Conservation (phyloP, 2,888 invertebrate genomes). For the Cordilura impudica region DNA sequence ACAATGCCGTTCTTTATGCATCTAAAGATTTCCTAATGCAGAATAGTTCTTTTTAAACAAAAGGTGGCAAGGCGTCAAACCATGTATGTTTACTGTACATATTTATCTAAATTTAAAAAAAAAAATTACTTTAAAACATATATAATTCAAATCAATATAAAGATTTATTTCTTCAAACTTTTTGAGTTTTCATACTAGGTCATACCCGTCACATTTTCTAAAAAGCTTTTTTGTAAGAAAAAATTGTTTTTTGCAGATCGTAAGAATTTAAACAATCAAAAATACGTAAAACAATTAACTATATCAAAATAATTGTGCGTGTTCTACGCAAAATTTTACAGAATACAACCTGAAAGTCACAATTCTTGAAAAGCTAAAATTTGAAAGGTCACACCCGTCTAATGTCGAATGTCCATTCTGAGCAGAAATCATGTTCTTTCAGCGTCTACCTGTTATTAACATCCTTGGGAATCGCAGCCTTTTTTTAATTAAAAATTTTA, state of each 20-base stretch:
- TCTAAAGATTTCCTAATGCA: no score
- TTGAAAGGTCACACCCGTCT: no score
- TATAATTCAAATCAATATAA: not conserved
- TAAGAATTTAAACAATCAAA: not conserved
- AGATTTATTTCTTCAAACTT: not conserved
- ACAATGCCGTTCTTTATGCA: no score
- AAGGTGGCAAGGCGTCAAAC: no score
- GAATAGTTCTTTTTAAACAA: not conserved
- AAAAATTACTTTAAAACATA: not conserved
- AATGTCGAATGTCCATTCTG: no score
- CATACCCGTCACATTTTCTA: not conserved
- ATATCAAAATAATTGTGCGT: not conserved
- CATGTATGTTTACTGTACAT: not conserved
- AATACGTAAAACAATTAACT: not conserved
- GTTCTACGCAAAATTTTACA: slow-evolving; percentile 17
- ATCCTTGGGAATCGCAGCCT: no score
- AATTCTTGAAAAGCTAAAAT: no score
- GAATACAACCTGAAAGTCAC: slow-evolving; percentile 41
- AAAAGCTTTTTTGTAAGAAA: no score
- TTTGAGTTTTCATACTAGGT: not conserved
- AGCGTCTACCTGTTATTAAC: no score
- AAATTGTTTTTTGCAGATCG: not conserved
- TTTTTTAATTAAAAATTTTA: not conserved
- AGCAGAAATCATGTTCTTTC: no score
- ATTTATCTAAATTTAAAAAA: not conserved